Evolutionary conservation across 2,113 vertebrate species (phyloP).

Genomic region (Mustelus asterias): DNA sequence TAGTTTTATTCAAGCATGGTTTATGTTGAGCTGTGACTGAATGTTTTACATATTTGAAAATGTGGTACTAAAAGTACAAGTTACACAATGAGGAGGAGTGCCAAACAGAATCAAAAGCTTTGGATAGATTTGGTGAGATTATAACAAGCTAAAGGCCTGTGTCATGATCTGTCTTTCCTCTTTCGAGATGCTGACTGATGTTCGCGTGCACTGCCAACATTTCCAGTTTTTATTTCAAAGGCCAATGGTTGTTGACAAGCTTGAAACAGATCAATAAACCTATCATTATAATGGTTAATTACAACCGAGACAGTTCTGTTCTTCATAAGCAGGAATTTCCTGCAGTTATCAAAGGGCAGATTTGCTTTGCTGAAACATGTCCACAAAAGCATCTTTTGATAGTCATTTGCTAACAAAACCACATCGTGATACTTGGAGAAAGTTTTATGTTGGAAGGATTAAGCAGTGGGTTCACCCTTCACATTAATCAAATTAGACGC

Average conservation of each 20-base stretch:
- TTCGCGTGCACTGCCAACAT: neutral
- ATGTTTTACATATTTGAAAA: neutral
- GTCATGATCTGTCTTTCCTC: neutral
- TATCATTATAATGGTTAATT: neutral
- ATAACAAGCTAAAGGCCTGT: neutral
- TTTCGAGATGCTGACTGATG: neutral
- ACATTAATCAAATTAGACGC: neutral
- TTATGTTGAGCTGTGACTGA: neutral
- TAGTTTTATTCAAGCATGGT: neutral
- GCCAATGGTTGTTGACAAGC: neutral
- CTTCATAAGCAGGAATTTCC: neutral
- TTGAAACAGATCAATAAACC: conserved; percentile 20
- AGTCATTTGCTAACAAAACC: neutral
- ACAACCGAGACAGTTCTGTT: neutral
- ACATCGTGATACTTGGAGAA: neutral
- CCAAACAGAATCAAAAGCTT: neutral
- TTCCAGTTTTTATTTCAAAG: neutral
- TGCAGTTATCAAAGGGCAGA: neutral
- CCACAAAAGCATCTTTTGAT: neutral
- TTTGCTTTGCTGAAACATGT: neutral
- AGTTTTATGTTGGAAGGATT: neutral
- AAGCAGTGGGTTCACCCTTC: neutral
- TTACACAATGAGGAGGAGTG: too few relatives aligned
- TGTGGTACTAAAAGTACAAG: neutral
- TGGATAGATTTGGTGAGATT: neutral